Evolutionary conservation across 1,140 invertebrate genomes (phyloP).

Genomic region (Araneus ventricosus): DNA sequence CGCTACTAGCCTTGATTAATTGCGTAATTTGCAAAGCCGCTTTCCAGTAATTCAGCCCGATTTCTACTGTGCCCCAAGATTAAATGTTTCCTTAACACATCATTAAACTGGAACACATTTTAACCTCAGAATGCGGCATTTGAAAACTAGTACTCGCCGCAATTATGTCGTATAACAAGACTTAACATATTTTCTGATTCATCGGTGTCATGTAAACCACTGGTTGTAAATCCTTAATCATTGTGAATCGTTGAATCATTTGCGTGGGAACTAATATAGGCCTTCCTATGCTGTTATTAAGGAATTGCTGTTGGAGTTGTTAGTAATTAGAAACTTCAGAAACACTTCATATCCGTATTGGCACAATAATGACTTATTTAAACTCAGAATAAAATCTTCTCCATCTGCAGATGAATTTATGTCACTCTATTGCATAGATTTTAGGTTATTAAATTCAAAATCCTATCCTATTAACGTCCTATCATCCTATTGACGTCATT

Average conservation of each 20-base stretch:
- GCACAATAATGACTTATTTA: too few species aligned
- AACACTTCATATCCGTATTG: too few species aligned
- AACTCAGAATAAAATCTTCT: too few species aligned
- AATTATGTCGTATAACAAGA: not conserved
- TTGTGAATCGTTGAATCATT: not conserved
- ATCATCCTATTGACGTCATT: too few species aligned
- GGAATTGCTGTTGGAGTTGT: not conserved
- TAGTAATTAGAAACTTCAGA: not conserved
- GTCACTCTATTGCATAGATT: too few species aligned
- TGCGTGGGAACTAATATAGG: not conserved
- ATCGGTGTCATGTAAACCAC: not conserved
- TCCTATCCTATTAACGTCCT: too few species aligned
- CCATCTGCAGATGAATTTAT: too few species aligned
- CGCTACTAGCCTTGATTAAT: slow-evolving; percentile 5
- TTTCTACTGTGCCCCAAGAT: not conserved
- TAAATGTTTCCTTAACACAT: slow-evolving; percentile 34
- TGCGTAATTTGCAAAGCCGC: slow-evolving; percentile 20
- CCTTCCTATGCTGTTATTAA: not conserved
- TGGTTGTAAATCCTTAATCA: not conserved
- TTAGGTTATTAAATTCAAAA: too few species aligned
- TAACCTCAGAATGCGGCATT: not conserved
- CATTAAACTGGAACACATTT: slow-evolving; percentile 24
- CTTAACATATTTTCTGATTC: slow-evolving; percentile 2
- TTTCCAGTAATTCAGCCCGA: not conserved
- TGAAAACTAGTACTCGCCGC: not conserved